Percentiles rank a stretch among this genome's conserved stretches.
These are phyloP conservation scores for Nematopogon swammerdamellus DNA, from an alignment of 2,888 invertebrate genomes.

Conservation along the genomic window DNA sequence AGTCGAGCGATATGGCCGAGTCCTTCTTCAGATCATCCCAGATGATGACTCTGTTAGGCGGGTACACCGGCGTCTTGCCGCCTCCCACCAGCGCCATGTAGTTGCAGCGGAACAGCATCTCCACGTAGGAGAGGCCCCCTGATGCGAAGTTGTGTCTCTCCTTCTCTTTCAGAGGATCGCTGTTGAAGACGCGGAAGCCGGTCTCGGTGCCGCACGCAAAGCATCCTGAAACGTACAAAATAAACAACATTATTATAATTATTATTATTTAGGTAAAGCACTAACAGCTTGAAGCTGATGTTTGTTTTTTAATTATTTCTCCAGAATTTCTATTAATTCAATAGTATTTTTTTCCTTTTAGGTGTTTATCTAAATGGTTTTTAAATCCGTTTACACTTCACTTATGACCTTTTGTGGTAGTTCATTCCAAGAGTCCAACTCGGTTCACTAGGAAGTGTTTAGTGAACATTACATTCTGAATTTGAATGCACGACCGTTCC, in stretches of 20 bases:
- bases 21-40: conserved; percentile 98
- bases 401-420: too few relatives aligned
- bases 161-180: conserved; percentile 96
- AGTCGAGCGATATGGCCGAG: conserved; percentile 91
- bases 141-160: conserved; percentile 92
- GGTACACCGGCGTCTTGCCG: conserved; percentile 87
- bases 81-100: conserved; percentile 95
- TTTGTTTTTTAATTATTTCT: too few relatives aligned
- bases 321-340: too few relatives aligned
- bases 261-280: conserved; percentile 3
- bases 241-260: conserved; percentile 13
- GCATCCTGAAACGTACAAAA: conserved; percentile 67
- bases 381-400: too few relatives aligned
- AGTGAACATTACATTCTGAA: too few relatives aligned
- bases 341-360: too few relatives aligned
- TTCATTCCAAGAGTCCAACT: too few relatives aligned
- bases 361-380: too few relatives aligned
- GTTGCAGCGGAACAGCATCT: conserved; percentile 98
- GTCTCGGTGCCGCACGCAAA: conserved; percentile 97
- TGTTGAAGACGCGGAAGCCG: conserved; percentile 95
- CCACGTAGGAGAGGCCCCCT: conserved; percentile 91
- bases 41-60: conserved; percentile 92
- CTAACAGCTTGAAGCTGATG: too few relatives aligned
- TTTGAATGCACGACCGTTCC: too few relatives aligned
- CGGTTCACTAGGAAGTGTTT: too few relatives aligned